Conservation (phyloP, 1,140 invertebrate genomes). For the Nasonia giraulti region DNA sequence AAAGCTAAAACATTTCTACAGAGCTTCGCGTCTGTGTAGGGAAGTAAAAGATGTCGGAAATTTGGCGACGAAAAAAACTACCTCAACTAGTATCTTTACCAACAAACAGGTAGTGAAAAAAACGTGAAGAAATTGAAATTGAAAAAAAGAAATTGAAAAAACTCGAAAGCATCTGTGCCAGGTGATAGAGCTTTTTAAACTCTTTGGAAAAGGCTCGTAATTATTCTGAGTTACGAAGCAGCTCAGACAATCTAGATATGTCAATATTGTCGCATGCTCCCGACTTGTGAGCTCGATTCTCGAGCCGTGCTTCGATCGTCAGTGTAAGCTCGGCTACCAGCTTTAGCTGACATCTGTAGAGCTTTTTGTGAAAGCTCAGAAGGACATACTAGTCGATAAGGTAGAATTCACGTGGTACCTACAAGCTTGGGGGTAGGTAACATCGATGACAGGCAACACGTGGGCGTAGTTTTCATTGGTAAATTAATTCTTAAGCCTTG, state of each 20-base stretch:
- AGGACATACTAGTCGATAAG: neutral
- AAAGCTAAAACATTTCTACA: too few relatives aligned
- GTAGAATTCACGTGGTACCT: slow-evolving; percentile 5
- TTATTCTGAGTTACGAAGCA: slow-evolving; percentile 20
- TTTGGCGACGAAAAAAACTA: too few relatives aligned
- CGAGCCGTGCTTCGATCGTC: slow-evolving; percentile 11
- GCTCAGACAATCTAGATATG: slow-evolving; percentile 12
- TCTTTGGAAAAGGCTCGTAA: neutral
- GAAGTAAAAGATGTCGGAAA: too few relatives aligned
- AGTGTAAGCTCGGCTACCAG: neutral
- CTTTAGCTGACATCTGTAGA: slow-evolving; percentile 26
- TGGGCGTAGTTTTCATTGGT: neutral
- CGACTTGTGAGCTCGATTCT: neutral
- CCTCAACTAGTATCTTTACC: neutral
- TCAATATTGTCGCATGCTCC: slow-evolving; percentile 40
- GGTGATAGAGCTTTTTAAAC: neutral
- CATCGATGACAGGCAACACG: neutral
- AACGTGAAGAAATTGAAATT: neutral
- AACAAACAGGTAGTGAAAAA: neutral
- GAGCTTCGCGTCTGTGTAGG: too few relatives aligned
- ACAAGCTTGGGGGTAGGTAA: slow-evolving; percentile 21
- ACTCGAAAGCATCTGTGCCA: neutral
- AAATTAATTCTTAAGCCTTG: neutral
- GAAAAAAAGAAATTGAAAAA: too few relatives aligned
- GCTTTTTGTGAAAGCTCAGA: neutral